A percentile compares a stretch with the other conserved stretches of the same genome.
These are phyloP conservation scores for Melangyna quadrimaculata DNA, from an alignment of 2,888 invertebrate species.

Conservation along the genomic window DNA sequence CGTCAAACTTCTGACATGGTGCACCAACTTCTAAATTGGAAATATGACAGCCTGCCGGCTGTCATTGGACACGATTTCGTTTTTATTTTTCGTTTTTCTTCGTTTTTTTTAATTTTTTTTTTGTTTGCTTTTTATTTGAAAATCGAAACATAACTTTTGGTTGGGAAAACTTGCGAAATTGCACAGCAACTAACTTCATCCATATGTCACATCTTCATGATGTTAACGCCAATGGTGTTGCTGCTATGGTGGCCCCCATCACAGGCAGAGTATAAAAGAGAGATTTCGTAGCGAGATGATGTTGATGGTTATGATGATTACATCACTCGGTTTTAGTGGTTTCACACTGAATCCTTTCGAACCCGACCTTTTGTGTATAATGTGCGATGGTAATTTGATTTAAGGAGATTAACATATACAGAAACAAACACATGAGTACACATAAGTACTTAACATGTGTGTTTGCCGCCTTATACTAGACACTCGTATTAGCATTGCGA, in stretches of 20 bases:
- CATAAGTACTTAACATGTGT: neutral
- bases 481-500: no score
- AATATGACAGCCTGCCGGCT: constrained; percentile 59
- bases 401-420: constrained; percentile 50
- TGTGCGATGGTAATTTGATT: constrained; percentile 56
- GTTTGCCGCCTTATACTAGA: neutral
- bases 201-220: constrained; percentile 63
- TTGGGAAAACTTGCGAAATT: constrained; percentile 53
- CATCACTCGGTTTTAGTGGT: constrained; percentile 66
- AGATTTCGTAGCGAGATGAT: neutral
- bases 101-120: neutral
- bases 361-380: constrained; percentile 29
- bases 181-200: constrained; percentile 37
- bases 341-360: constrained; percentile 50
- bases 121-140: neutral
- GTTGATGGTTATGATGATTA: constrained; percentile 52
- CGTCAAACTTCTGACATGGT: constrained; percentile 63
- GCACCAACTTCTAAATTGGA: constrained; percentile 39
- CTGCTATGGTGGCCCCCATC: neutral
- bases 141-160: constrained; percentile 41
- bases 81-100: neutral
- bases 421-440: neutral
- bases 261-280: neutral
- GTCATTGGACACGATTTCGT: constrained; percentile 46
- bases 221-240: constrained; percentile 40